Percentiles rank a stretch among this genome's conserved stretches.
phyloP scores from a whole-genome alignment of 2,797 vertebrate genomes.

The Sparus aurata region DNA sequence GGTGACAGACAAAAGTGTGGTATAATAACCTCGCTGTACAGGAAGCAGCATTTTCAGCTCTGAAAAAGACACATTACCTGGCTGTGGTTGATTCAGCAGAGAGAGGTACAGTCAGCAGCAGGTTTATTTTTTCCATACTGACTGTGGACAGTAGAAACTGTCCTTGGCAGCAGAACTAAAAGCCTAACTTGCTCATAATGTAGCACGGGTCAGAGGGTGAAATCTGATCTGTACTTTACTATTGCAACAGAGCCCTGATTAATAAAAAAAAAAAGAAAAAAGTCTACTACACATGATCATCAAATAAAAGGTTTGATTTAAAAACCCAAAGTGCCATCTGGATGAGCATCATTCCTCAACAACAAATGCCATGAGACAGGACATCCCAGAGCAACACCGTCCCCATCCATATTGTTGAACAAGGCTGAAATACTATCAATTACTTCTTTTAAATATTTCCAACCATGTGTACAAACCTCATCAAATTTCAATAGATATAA shows the following conservation, averaged over 20 bases:
- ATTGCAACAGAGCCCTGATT: neutral
- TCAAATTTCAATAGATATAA: neutral
- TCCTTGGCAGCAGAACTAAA: conserved; percentile 14
- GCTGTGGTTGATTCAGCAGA: conserved; percentile 37
- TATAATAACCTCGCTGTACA: conserved; percentile 6
- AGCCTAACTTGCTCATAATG: conserved; percentile 7
- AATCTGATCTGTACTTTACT: conserved; percentile 7
- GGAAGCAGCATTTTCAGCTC: conserved; percentile 23
- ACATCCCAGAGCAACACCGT: neutral
- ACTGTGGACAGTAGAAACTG: conserved; percentile 7
- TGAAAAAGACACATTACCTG: conserved; percentile 8
- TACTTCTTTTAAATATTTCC: neutral
- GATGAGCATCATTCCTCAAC: neutral
- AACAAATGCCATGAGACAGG: neutral
- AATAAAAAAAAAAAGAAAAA: neutral
- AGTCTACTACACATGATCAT: neutral
- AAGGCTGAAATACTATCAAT: neutral
- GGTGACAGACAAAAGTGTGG: conserved; percentile 16
- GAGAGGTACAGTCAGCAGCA: neutral
- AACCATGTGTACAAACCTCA: conserved; percentile 20
- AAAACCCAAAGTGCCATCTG: neutral
- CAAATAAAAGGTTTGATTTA: neutral
- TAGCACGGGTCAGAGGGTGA: conserved; percentile 17
- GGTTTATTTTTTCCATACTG: conserved; percentile 23
- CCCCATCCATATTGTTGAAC: neutral